Evolutionary conservation across 2,888 invertebrate genomes (phyloP), one percentile per base, ranked within the genome.

Genomic region (Apotomis capreana): DNA sequence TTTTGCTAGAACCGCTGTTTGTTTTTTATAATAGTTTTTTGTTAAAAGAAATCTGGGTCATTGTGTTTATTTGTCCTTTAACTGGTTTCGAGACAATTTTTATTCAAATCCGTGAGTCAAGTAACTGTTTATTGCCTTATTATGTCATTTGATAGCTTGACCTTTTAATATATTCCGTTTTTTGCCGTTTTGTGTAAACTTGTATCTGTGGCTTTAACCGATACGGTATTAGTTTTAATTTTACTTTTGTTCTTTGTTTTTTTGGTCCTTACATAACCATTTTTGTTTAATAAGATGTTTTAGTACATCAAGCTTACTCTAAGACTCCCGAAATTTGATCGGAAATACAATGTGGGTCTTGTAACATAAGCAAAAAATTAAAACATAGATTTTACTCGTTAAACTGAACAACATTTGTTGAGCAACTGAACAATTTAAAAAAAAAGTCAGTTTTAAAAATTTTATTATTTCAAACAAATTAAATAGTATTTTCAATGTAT

Each of bases 51-150:
- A 72, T 68, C 72, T 72, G 72, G 72, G 72, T 72, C 72, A 72
- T 72, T 72, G 72, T 72, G 72, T 72, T 68, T 60, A 61, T 72
- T 68, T 67, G 71, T 71, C 71, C 71, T 68, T 72, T 72, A 68
- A 68, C 72, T 68, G 68, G 72, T 72, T 72, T 63, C 59, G 72
- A 72, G 72, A 72, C 72, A 72, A 72, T 72, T 72, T 72, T 72
- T 72, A 72, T 72, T 72, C 52, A 72, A 72, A 72, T 72, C 40
- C 54, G 62, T 68, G 68, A 68, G 58, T 68, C 72, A 63, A n/a
- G 13, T 72, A 72, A 72, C 72, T 62, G 72, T 72, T 72, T 72
- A 72, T 72, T 59, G 72, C 72, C 68, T 72, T 72, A 68, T 72
- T 72, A 71, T 72, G 72, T 72, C 68, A 72, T 68, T 68, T 72